phyloP scores from a whole-genome alignment of 30 jellyfish, hydroid and myxozoan species.

The Chrysaora quinquecirrha region DNA sequence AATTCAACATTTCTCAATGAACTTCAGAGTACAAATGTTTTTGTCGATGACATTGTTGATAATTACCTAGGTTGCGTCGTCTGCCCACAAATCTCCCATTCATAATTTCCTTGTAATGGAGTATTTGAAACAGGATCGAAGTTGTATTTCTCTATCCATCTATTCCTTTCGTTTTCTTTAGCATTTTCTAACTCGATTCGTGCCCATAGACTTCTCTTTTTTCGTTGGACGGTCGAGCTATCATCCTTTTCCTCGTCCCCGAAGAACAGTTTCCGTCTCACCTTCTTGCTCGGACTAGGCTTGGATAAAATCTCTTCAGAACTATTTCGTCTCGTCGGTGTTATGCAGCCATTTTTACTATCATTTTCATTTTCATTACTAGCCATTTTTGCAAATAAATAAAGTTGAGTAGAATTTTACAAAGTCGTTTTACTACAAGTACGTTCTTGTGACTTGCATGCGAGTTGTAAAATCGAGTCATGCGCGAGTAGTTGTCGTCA shows the following conservation, averaged over 20 bases:
- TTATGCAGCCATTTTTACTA: not conserved
- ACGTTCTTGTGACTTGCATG: not conserved
- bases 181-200: not conserved
- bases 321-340: not conserved
- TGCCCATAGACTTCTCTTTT: not conserved
- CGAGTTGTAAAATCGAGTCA: not conserved
- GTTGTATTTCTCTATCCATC: slow-evolving; percentile 30
- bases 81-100: slow-evolving; percentile 17
- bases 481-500: not conserved
- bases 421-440: too few relatives aligned
- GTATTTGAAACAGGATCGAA: slow-evolving; percentile 27
- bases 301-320: too few relatives aligned
- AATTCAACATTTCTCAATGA: too few relatives aligned
- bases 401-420: too few relatives aligned
- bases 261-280: slow-evolving; percentile 6
- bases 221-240: not conserved
- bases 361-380: too few relatives aligned
- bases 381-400: too few relatives aligned
- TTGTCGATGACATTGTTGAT: too few relatives aligned
- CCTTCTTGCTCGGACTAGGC: slow-evolving; percentile 11
- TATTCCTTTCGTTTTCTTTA: not conserved
- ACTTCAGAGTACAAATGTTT: too few relatives aligned
- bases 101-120: slow-evolving; percentile 40
- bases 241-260: slow-evolving; percentile 28
- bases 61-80: too few relatives aligned